These are phyloP conservation scores for Lepus oiostolus DNA, from an alignment of 2,797 vertebrate genomes.

Conservation along the genomic window DNA sequence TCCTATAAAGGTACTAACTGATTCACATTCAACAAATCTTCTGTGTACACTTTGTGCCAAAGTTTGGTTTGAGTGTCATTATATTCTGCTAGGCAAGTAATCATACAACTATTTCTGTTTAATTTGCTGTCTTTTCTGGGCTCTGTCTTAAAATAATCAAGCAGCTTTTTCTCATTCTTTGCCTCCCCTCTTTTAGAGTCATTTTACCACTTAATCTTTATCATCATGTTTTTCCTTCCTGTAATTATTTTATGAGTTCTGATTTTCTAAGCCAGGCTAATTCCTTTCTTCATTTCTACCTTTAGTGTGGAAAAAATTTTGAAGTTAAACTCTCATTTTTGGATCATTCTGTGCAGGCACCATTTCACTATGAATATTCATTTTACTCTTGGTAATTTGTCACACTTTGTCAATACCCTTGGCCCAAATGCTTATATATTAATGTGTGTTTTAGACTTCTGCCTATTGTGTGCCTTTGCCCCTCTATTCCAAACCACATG, in stretches of 20 bases:
- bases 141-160: background rate
- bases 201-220: background rate
- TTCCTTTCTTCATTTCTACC: background rate
- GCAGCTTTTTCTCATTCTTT: background rate
- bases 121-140: background rate
- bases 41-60: background rate
- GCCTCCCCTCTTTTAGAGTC: background rate
- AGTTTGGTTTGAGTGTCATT: background rate
- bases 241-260: slow-evolving; percentile 44
- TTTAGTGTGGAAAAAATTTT: slow-evolving; percentile 38
- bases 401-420: background rate
- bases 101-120: background rate
- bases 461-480: slow-evolving; percentile 6
- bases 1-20: background rate
- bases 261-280: background rate
- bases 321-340: slow-evolving; percentile 29
- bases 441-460: background rate
- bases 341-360: background rate
- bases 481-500: slow-evolving; percentile 27
- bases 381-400: background rate
- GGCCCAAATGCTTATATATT: background rate
- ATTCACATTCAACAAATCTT: background rate
- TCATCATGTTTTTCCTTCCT: background rate
- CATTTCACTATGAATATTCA: slow-evolving; percentile 15
- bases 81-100: background rate